phyloP scores from a whole-genome alignment of 2,888 invertebrate genomes.

The Exephanes ischioxanthus region DNA sequence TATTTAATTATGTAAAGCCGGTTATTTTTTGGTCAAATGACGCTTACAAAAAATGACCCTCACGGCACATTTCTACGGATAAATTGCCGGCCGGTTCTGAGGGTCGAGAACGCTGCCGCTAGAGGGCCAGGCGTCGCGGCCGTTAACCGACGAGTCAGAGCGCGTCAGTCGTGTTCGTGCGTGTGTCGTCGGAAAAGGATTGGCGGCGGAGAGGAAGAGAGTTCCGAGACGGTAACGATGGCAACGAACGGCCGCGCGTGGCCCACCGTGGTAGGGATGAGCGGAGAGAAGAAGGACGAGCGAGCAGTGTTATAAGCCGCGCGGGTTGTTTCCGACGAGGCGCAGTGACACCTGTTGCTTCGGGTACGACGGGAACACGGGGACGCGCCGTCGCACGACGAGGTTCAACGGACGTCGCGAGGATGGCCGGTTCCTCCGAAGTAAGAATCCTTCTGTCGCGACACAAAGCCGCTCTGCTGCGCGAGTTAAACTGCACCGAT shows the following conservation, averaged over 20 bases:
- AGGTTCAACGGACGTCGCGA: conserved; percentile 53
- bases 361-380: conserved; percentile 56
- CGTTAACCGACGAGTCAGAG: background rate
- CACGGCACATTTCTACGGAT: background rate
- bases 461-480: conserved; percentile 88
- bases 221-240: conserved; percentile 61
- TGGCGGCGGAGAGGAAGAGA: conserved; percentile 21
- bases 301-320: conserved; percentile 44
- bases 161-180: conserved; percentile 1
- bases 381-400: conserved; percentile 32
- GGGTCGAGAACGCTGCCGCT: conserved; percentile 52
- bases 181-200: background rate
- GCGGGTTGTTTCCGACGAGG: conserved; percentile 67
- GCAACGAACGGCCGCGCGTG: conserved; percentile 63
- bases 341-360: conserved; percentile 78
- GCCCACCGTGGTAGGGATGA: conserved; percentile 62
- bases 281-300: conserved; percentile 61
- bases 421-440: conserved; percentile 86
- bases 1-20: too few relatives aligned
- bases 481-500: conserved; percentile 88
- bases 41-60: too few relatives aligned
- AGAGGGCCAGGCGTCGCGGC: conserved; percentile 50
- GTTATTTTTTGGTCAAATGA: too few relatives aligned
- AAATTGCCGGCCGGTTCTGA: background rate
- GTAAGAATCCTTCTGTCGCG: conserved; percentile 88